Base-by-base conservation (phyloP, 2,797 vertebrate species). In the Etheostoma nigrum region DNA sequence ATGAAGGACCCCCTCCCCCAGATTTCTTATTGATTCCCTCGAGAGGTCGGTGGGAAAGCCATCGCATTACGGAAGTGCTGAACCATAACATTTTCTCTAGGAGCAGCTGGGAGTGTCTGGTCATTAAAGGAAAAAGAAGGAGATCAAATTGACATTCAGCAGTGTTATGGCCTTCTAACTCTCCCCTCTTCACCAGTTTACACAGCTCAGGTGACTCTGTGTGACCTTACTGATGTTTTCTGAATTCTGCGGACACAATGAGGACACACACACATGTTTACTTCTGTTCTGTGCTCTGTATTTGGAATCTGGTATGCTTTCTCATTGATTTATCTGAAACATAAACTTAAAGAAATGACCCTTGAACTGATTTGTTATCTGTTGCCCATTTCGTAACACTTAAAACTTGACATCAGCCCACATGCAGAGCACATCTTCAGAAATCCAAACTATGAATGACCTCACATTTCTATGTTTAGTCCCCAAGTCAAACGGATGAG, bases 71-170 rank as follows among this genome's bases (percentile, higher is more conserved):
- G 27, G 67, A 89, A 83, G 86, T 75, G 86, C 76, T 83, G 83
- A 86, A 84, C 78, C 86, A 40, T 47, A 72, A 86, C 66, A 33
- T 77, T 76, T 73, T 76, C 58, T 44, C 33, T 18, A 16, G 52
- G 72, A 90, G 83, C 87, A 89, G 88, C 83, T 87, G 90, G 71
- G 79, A 83, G 74, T 27, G 74, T 80, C 58, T 27, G 77, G 67
- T 83, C 72, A 77, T 88, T 78, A 65, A 82, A 69, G 68, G 48
- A 51, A 58, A 85, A 73, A 79, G 68, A 71, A 51, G 60, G 66
- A 81, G 71, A 91, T 88, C 77, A 83, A 80, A 74, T 77, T 83
- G 78, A 90, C 83, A 76, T 72, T 78, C n/a, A 64, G 65, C 71
- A 73, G 79, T 47, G 69, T 72, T 65, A 47, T 83, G 87, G 87